Base-by-base conservation (phyloP, 2,888 invertebrate genomes). In the Rhingia campestris region DNA sequence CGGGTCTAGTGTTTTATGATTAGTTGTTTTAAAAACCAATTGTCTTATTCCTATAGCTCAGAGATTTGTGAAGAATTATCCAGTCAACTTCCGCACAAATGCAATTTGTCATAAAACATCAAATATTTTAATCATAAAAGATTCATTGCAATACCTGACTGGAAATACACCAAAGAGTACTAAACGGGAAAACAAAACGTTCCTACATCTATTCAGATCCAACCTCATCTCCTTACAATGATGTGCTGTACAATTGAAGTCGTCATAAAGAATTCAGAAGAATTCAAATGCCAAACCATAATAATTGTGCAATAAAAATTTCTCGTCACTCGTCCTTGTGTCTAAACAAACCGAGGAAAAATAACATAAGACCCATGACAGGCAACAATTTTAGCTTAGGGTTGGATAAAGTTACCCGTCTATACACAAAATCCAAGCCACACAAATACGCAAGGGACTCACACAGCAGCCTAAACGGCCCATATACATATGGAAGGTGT, bases 191-290 rank as follows among this genome's bases (percentile, higher is more conserved):
- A 54, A 66, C 43, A 35, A 45, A 14, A 47, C 37, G 22, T 45
- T 12, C 7, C 33, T 47, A 30, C 43, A 39, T 45, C 9, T 35
- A 14, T 51, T 22, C 32, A 43, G 14, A n/a, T 14, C 32, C 37
- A 69, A 37, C 6, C 7, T 4, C 45, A 12, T 22, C 10, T 43
- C 22, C n/a, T 30, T 6, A n/a, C 33, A 51, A 81, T 70, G 53
- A 82, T 72, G 61, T 56, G 56, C 10, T 56, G 45, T 30, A 61
- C 66, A 49, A 72, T 72, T 82, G 61, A 77, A 81, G 59, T 51
- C 59, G 58, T 76, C 53, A 81, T 72, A 73, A 79, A 79, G 72
- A 53, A 73, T 63, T 37, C 63, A 79, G 51, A 41, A 81, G 70
- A 70, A 81, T 53, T 39, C 41, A 63, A 45, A 66, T 43, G 45